Conservation (phyloP, 2,888 invertebrate genomes). For the Microctonus hyperodae region DNA sequence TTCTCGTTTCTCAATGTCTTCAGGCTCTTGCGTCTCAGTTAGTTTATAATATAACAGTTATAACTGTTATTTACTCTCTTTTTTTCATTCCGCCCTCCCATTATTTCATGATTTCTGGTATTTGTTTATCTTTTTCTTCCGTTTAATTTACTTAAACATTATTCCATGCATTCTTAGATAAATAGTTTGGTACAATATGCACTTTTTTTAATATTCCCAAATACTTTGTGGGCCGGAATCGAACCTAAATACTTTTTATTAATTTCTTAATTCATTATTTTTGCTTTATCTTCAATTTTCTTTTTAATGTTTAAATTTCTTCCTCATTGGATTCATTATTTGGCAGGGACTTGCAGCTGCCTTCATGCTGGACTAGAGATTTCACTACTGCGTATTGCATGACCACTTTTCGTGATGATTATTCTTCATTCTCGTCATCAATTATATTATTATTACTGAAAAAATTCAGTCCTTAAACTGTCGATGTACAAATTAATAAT, state of each 20-base stretch:
- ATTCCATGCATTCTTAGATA: not conserved
- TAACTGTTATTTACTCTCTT: constrained; percentile 21
- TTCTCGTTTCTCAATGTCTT: not conserved
- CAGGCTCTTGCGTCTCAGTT: not conserved
- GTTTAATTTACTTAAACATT: not conserved
- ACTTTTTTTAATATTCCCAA: not conserved
- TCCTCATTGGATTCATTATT: constrained; percentile 12
- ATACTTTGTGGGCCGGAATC: constrained; percentile 3
- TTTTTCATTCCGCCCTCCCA: constrained; percentile 23
- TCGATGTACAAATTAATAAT: not conserved
- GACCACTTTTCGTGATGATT: constrained; percentile 34
- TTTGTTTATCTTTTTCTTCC: not conserved
- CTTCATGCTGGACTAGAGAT: constrained; percentile 63
- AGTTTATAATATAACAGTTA: constrained; percentile 1
- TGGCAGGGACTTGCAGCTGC: constrained; percentile 46
- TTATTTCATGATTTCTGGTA: not conserved
- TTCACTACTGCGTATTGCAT: constrained; percentile 60
- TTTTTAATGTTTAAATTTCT: not conserved
- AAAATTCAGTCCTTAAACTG: not conserved
- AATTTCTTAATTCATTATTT: constrained; percentile 25
- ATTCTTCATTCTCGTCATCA: no score
- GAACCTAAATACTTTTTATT: constrained; percentile 1
- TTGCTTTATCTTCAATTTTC: constrained; percentile 34
- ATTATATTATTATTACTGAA: not conserved
- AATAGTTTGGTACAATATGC: constrained; percentile 13